Evolutionary conservation across 2,113 vertebrate genomes (phyloP).

Genomic region (Anser cygnoides): DNA sequence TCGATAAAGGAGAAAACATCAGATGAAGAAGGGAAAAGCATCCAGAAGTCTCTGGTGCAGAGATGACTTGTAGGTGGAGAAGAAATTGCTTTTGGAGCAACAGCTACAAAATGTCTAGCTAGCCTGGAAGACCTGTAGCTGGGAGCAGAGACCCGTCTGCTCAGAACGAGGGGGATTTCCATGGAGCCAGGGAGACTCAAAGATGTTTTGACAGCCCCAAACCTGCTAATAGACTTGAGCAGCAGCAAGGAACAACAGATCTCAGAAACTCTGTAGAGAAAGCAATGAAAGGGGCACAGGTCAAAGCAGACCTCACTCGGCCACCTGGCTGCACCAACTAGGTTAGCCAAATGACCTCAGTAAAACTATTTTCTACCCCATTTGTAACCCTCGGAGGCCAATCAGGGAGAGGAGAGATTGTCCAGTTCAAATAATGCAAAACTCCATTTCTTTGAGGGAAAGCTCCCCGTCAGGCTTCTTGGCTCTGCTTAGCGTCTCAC

Average conservation of each 20-base stretch:
- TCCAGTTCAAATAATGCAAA: slow-evolving; percentile 63
- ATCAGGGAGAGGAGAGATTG: slow-evolving; percentile 28
- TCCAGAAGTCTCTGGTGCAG: neutral
- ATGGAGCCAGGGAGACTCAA: neutral
- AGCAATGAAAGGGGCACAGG: slow-evolving; percentile 50
- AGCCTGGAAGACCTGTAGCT: neutral
- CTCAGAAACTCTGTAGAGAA: slow-evolving; percentile 43
- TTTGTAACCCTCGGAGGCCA: slow-evolving; percentile 55
- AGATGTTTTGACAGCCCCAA: slow-evolving; percentile 25
- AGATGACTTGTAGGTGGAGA: neutral
- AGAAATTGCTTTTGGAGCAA: neutral
- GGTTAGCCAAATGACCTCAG: slow-evolving; percentile 60
- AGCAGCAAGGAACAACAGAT: slow-evolving; percentile 12
- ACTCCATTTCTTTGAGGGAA: slow-evolving; percentile 46
- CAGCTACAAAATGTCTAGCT: neutral
- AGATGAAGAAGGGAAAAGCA: neutral
- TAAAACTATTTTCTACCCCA: slow-evolving; percentile 62
- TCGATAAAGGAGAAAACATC: neutral
- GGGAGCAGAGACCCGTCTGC: slow-evolving; percentile 1
- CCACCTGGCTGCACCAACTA: slow-evolving; percentile 46
- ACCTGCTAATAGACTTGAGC: neutral
- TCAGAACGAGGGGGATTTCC: neutral
- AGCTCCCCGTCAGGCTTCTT: slow-evolving; percentile 46
- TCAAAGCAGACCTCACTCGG: slow-evolving; percentile 52
- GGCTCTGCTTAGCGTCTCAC: slow-evolving; percentile 43